Evolutionary conservation across 1,140 invertebrate species (phyloP).

Genomic region (Steinernema khuongi): DNA sequence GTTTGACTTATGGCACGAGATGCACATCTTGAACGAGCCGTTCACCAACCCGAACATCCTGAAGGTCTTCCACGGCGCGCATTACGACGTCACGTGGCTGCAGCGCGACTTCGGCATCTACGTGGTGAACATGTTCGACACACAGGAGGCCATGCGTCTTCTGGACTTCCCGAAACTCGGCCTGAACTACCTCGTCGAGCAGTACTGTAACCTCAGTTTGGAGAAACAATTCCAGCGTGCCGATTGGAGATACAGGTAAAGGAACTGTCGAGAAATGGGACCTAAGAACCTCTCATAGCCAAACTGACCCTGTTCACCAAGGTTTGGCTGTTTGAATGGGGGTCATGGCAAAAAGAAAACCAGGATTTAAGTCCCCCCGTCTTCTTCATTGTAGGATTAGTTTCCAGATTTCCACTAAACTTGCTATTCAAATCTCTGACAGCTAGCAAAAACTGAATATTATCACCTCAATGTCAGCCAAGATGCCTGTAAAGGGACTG

Average conservation of each 20-base stretch:
- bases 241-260: conserved; percentile 75
- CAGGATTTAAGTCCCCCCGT: too few species aligned
- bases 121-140: conserved; percentile 95
- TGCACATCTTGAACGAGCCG: conserved; percentile 79
- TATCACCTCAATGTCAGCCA: too few species aligned
- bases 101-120: conserved; percentile 91
- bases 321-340: too few species aligned
- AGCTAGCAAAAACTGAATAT: too few species aligned
- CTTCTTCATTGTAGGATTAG: too few species aligned
- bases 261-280: too few species aligned
- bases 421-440: conserved; percentile 73
- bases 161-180: conserved; percentile 69
- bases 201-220: conserved; percentile 72
- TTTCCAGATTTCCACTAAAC: too few species aligned
- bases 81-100: conserved; percentile 83
- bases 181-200: conserved; percentile 72
- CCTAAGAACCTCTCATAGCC: too few species aligned
- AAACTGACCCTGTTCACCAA: too few species aligned
- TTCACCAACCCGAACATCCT: conserved; percentile 84
- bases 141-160: conserved; percentile 74
- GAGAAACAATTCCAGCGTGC: conserved; percentile 88
- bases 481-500: too few species aligned
- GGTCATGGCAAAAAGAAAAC: too few species aligned
- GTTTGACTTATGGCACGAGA: conserved; percentile 72
- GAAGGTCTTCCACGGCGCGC: conserved; percentile 84